These are phyloP conservation scores for Vollenhovia emeryi DNA, from an alignment of 1,140 invertebrate species.

Conservation along the genomic window DNA sequence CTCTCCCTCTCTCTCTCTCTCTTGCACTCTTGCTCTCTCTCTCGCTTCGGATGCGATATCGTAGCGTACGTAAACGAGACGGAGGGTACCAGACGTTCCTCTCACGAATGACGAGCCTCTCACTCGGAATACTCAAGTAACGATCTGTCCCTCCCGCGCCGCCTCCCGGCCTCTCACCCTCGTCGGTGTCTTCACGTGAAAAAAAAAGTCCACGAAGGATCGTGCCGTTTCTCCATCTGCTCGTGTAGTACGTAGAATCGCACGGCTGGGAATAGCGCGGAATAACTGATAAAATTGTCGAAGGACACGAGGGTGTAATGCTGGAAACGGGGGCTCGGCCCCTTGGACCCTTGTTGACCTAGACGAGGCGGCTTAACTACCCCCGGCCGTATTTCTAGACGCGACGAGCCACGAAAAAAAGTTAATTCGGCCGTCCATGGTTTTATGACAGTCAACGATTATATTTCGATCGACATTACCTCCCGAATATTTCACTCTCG, in stretches of 20 bases:
- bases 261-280: constrained; percentile 73
- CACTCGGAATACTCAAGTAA: constrained; percentile 71
- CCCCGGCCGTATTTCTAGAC: not conserved
- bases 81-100: constrained; percentile 34
- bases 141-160: constrained; percentile 40
- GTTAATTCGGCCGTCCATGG: constrained; percentile 18
- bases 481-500: constrained; percentile 22
- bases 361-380: constrained; percentile 29
- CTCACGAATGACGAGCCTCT: constrained; percentile 63
- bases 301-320: constrained; percentile 64
- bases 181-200: constrained; percentile 33
- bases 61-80: constrained; percentile 33
- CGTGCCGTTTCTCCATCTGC: constrained; percentile 63
- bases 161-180: constrained; percentile 32
- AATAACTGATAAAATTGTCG: constrained; percentile 76
- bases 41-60: constrained; percentile 48
- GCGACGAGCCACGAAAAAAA: constrained; percentile 20
- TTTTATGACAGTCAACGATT: constrained; percentile 9
- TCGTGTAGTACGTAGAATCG: constrained; percentile 71
- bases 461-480: constrained; percentile 35
- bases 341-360: constrained; percentile 40
- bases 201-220: constrained; percentile 52
- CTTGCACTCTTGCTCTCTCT: constrained; percentile 58
- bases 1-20: not conserved
- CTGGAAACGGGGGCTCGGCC: constrained; percentile 42